Conservation (phyloP, 2,797 vertebrate species). For the Triplophysa bombifrons region DNA sequence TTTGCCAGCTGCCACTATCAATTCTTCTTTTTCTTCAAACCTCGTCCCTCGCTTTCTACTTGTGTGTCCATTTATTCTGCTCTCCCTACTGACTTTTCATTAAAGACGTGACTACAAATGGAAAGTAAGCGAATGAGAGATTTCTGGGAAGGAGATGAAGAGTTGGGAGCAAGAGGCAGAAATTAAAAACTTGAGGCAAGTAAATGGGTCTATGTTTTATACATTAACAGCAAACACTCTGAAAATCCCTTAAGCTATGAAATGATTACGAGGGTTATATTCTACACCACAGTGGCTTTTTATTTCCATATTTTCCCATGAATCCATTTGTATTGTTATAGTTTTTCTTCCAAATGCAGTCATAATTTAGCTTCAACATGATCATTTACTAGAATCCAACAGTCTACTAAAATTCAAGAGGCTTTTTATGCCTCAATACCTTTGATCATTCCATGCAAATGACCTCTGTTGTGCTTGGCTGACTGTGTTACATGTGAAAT, state of each 20-base stretch:
- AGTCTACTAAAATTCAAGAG: neutral
- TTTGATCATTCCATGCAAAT: neutral
- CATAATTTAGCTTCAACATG: conserved; percentile 1
- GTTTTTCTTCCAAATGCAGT: neutral
- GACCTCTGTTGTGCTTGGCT: neutral
- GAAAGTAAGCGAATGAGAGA: conserved; percentile 22
- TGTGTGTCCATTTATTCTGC: conserved; percentile 29
- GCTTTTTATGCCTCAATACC: neutral
- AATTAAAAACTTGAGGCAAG: neutral
- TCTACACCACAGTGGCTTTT: neutral
- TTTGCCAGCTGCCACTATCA: conserved; percentile 43
- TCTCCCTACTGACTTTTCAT: conserved; percentile 28
- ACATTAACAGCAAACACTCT: neutral
- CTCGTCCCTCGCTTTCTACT: conserved; percentile 15
- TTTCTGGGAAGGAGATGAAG: neutral
- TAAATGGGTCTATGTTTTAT: neutral
- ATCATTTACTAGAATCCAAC: neutral
- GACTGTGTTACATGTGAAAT: neutral
- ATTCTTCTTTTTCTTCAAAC: conserved; percentile 39
- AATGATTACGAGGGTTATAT: neutral
- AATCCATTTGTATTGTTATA: neutral
- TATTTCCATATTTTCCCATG: neutral
- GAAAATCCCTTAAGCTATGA: neutral
- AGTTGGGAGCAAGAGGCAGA: neutral
- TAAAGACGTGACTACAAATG: conserved; percentile 26